These are phyloP conservation scores for Cariama cristata DNA, from an alignment of 2,113 vertebrate species.

Conservation along the genomic window DNA sequence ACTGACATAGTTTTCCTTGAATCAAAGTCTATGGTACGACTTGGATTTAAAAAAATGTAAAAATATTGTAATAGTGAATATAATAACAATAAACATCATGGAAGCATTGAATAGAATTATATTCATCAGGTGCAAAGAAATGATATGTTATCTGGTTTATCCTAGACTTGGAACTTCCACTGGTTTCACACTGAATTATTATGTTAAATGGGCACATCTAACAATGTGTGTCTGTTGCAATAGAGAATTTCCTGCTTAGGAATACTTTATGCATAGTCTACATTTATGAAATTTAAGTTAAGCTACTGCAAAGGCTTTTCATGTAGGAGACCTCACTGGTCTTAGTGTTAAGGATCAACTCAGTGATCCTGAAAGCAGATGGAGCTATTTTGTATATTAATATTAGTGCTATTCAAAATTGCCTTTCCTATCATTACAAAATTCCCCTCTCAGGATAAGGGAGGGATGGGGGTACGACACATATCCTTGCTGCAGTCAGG, in stretches of 20 bases:
- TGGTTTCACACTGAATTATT: neutral
- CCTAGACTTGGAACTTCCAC: neutral
- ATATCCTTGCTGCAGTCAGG: neutral
- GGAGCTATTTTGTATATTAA: neutral
- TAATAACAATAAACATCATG: neutral
- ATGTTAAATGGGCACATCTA: neutral
- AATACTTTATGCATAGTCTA: neutral
- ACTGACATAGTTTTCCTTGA: neutral
- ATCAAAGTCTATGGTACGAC: neutral
- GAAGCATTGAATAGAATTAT: neutral
- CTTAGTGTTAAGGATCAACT: neutral
- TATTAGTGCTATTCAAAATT: neutral
- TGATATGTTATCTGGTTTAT: rapidly evolving
- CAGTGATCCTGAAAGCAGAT: neutral
- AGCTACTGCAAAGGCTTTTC: neutral
- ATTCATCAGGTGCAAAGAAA: neutral
- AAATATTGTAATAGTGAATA: neutral
- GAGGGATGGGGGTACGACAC: neutral
- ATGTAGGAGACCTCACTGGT: neutral
- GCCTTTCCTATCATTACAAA: neutral
- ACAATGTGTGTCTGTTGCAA: neutral
- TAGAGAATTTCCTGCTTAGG: neutral
- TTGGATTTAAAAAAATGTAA: neutral
- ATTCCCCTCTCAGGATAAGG: neutral
- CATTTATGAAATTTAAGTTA: neutral